These are phyloP conservation scores for Sebastes hubbsi DNA, from an alignment of 2,797 vertebrate species.

Conservation along the genomic window DNA sequence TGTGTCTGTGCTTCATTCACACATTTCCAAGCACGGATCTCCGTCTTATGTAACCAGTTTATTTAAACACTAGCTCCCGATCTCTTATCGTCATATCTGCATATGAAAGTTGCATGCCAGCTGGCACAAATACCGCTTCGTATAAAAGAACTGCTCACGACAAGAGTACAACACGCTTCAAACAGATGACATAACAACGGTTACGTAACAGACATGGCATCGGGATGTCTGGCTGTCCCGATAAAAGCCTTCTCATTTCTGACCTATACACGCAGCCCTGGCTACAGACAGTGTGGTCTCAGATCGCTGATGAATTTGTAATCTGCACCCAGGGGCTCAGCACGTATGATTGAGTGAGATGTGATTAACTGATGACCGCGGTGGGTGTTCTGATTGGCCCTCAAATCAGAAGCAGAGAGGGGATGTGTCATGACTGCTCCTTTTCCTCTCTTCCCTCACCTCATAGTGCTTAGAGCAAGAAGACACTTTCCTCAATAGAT, in stretches of 20 bases:
- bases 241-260: constrained; percentile 49
- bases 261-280: constrained; percentile 45
- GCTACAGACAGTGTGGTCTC: constrained; percentile 30
- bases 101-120: constrained; percentile 68
- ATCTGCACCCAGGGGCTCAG: constrained; percentile 53
- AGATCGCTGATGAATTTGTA: constrained; percentile 60
- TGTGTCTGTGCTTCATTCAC: constrained; percentile 56
- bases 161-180: constrained; percentile 57
- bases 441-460: constrained; percentile 2
- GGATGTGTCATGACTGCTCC: constrained; percentile 30
- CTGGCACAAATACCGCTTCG: constrained; percentile 62
- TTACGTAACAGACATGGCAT: constrained; percentile 67
- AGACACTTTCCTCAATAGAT: not conserved
- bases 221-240: constrained; percentile 51
- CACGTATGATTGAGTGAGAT: constrained; percentile 54
- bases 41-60: constrained; percentile 65
- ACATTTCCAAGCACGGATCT: constrained; percentile 39
- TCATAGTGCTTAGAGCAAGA: constrained; percentile 8
- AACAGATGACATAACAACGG: constrained; percentile 75
- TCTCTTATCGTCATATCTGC: constrained; percentile 67
- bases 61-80: constrained; percentile 55
- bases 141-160: constrained; percentile 60
- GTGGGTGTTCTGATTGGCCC: constrained; percentile 66
- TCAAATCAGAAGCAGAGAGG: constrained; percentile 49
- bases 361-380: constrained; percentile 65